These are phyloP conservation scores for Albula glossodonta DNA, from an alignment of 2,113 vertebrate species.

Conservation along the genomic window DNA sequence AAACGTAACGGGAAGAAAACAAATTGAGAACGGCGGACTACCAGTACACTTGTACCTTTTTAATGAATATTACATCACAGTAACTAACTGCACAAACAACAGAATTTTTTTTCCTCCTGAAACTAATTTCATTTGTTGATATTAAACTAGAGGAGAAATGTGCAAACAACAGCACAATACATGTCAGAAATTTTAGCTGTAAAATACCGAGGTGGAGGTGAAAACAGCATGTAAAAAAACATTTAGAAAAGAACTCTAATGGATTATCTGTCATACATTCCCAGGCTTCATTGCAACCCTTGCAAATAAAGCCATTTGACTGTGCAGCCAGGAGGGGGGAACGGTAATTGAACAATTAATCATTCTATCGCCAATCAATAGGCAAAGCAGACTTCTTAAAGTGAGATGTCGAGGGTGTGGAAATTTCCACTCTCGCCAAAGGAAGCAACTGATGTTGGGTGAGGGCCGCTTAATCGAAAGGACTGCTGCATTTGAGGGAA, in stretches of 20 bases:
- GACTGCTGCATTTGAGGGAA: not conserved
- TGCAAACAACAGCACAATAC: constrained; percentile 53
- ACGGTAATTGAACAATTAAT: constrained; percentile 67
- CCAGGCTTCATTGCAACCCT: constrained; percentile 59
- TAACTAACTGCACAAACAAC: constrained; percentile 31
- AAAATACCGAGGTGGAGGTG: constrained; percentile 44
- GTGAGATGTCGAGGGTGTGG: constrained; percentile 6
- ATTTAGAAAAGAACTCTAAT: constrained; percentile 77
- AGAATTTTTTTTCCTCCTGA: not conserved
- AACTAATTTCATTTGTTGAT: constrained; percentile 45
- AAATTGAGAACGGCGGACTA: not conserved
- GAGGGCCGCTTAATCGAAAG: too few relatives aligned
- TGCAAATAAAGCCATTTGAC: constrained; percentile 52
- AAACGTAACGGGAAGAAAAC: not conserved
- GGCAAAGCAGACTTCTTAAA: constrained; percentile 61
- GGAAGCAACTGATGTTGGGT: not conserved
- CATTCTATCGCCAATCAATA: constrained; percentile 66
- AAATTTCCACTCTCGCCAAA: not conserved
- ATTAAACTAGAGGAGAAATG: constrained; percentile 40
- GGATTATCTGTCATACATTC: constrained; percentile 72
- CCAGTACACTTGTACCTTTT: not conserved
- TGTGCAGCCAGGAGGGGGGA: constrained; percentile 52
- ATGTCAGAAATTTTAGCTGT: constrained; percentile 48
- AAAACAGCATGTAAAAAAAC: constrained; percentile 55
- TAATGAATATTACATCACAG: constrained; percentile 22